These are phyloP conservation scores for Apocheima hispidaria DNA, from an alignment of 2,888 invertebrate species.

Conservation along the genomic window DNA sequence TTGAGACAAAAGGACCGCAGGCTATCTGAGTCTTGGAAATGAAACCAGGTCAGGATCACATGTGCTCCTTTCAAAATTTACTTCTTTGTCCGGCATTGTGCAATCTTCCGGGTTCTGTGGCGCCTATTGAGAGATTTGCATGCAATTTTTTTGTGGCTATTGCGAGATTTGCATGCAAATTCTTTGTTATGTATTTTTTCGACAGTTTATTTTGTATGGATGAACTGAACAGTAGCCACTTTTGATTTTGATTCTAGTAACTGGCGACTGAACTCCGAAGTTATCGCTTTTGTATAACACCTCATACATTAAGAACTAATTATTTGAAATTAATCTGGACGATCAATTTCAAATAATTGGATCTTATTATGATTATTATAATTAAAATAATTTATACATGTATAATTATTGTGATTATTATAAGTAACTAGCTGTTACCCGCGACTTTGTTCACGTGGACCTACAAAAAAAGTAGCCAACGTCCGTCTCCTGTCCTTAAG, in stretches of 20 bases:
- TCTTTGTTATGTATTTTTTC: constrained; percentile 55
- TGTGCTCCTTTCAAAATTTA: constrained; percentile 65
- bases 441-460: no score
- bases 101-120: constrained; percentile 79
- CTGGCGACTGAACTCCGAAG: not conserved
- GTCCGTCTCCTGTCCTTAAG: no score
- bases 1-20: constrained; percentile 69
- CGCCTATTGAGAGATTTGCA: constrained; percentile 68
- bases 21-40: constrained; percentile 66
- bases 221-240: constrained; percentile 25
- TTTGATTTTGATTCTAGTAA: constrained; percentile 19
- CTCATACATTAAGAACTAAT: no score
- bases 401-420: no score
- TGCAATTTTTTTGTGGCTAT: constrained; percentile 75
- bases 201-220: constrained; percentile 26
- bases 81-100: constrained; percentile 71
- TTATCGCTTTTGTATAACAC: not conserved
- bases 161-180: constrained; percentile 69
- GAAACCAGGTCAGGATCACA: constrained; percentile 84
- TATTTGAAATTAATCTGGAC: not conserved
- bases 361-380: not conserved
- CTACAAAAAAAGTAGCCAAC: no score
- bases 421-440: no score
- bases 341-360: not conserved
- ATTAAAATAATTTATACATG: no score